phyloP scores from a whole-genome alignment of 1,140 invertebrate species.

The Achatina immaculata region DNA sequence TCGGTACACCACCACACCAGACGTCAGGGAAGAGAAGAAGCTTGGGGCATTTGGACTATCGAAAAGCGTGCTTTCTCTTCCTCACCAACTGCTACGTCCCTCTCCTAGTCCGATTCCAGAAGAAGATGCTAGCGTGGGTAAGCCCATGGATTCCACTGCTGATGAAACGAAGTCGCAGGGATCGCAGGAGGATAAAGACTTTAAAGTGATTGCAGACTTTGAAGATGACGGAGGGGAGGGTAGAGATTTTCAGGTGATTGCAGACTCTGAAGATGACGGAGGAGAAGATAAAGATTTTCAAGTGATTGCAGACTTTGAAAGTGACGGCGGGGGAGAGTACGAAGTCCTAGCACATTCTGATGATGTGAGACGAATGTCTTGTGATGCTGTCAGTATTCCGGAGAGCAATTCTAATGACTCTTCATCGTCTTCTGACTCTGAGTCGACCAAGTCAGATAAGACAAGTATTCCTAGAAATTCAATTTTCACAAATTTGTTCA shows the following conservation, averaged over 20 bases:
- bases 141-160: background rate
- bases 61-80: background rate
- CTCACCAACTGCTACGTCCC: constrained; percentile 17
- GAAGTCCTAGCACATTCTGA: constrained; percentile 40
- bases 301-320: constrained; percentile 39
- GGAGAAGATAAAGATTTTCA: background rate
- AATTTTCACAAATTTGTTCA: constrained; percentile 14
- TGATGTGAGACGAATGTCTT: constrained; percentile 12
- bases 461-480: background rate
- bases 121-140: background rate
- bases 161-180: background rate
- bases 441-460: background rate
- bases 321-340: constrained; percentile 44
- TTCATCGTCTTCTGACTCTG: constrained; percentile 13
- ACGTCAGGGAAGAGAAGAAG: background rate
- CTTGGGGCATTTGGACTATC: background rate
- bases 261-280: constrained; percentile 28
- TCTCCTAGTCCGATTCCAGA: constrained; percentile 30
- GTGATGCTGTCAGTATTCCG: background rate
- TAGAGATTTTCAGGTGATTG: constrained; percentile 41
- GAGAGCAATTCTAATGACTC: background rate
- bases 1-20: constrained; percentile 19
- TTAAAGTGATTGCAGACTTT: constrained; percentile 32
- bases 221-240: constrained; percentile 41
- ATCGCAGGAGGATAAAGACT: background rate